Conservation (phyloP, 2,888 invertebrate species). For the Mystacides longicornis region DNA sequence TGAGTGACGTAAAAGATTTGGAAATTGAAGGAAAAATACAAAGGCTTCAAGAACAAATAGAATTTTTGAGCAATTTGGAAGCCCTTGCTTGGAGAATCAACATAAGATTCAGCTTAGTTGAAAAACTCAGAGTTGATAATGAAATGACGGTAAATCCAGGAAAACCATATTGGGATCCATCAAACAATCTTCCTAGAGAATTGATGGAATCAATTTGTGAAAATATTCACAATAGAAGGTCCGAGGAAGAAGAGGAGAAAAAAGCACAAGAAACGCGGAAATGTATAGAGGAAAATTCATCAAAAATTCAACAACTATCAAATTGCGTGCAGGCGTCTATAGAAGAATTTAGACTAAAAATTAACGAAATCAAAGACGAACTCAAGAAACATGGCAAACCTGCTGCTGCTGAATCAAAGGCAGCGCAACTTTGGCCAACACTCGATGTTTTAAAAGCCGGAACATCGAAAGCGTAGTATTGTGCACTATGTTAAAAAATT, state of each 20-base stretch:
- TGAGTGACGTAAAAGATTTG: conserved; percentile 51
- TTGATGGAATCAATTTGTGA: conserved; percentile 12
- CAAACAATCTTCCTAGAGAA: conserved; percentile 8
- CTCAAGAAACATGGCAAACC: conserved; percentile 4
- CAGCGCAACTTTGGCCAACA: not conserved
- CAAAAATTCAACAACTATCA: not conserved
- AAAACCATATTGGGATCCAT: conserved; percentile 17
- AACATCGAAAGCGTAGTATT: too few relatives aligned
- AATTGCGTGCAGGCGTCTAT: not conserved
- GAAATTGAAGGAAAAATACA: conserved; percentile 50
- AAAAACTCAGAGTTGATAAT: conserved; percentile 9
- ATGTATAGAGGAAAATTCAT: conserved; percentile 3
- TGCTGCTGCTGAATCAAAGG: not conserved
- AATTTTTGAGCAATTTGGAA: conserved; percentile 13
- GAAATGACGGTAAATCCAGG: conserved; percentile 18
- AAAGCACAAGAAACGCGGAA: not conserved
- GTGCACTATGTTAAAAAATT: too few relatives aligned
- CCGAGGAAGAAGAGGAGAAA: conserved; percentile 8
- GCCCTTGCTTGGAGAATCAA: conserved; percentile 1
- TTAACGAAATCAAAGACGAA: conserved; percentile 4
- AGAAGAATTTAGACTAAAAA: not conserved
- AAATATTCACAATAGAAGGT: conserved; percentile 10
- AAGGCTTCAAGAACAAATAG: conserved; percentile 48
- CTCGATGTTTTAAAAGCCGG: not conserved
- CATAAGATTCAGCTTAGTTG: not conserved